Percentiles rank a stretch among this genome's conserved stretches.
These are phyloP conservation scores for Drosophila merina DNA, from an alignment of 2,888 invertebrate genomes.

Conservation along the genomic window DNA sequence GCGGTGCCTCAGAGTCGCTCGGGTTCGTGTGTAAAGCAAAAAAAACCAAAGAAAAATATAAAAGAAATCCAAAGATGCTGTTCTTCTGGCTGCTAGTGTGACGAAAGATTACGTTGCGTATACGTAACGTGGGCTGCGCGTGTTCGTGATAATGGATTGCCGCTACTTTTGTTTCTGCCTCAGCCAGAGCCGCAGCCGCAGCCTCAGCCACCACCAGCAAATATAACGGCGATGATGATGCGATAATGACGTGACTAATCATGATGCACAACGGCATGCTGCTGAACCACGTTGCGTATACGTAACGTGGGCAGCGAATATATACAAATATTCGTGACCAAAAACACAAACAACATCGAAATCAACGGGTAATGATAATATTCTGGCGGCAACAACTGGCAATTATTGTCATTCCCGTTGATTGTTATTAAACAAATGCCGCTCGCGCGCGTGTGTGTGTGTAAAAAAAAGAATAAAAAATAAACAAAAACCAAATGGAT, in stretches of 20 bases:
- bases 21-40: conserved; percentile 30
- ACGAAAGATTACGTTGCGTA: conserved; percentile 43
- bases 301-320: conserved; percentile 31
- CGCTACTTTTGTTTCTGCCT: conserved; percentile 11
- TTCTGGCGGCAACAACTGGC: conserved; percentile 36
- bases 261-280: conserved; percentile 4
- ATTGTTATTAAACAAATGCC: conserved; percentile 57
- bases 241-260: conserved; percentile 25
- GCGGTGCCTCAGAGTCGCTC: conserved; percentile 30
- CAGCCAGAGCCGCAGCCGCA: too few species aligned
- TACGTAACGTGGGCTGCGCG: conserved; percentile 62
- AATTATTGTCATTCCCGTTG: conserved; percentile 49
- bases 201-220: neutral
- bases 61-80: neutral
- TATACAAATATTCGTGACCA: neutral
- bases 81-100: neutral
- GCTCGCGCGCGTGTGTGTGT: conserved; percentile 12
- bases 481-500: neutral
- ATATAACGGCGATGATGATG: conserved; percentile 8
- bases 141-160: conserved; percentile 49
- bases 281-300: conserved; percentile 37
- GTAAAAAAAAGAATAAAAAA: neutral
- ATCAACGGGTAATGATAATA: neutral
- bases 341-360: neutral
- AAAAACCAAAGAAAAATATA: neutral